Evolutionary conservation across 2,888 invertebrate species (phyloP).

Genomic region (Augiades crinisus): DNA sequence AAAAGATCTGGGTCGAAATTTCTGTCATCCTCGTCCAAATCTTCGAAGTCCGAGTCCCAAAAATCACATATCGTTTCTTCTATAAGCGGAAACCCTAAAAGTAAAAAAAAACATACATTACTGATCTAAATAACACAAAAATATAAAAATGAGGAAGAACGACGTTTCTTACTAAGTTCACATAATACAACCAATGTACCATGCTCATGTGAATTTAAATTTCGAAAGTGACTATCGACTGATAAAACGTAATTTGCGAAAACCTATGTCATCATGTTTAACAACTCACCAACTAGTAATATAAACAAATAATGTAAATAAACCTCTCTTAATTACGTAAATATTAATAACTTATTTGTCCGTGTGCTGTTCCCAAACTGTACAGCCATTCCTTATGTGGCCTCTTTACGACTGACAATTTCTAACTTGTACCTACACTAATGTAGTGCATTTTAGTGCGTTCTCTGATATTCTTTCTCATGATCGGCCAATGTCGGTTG

Average conservation of each 20-base stretch:
- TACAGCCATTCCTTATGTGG: background rate
- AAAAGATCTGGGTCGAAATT: background rate
- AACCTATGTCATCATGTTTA: constrained; percentile 1
- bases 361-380: background rate
- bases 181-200: background rate
- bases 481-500: no score
- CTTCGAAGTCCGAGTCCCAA: background rate
- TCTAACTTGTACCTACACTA: background rate
- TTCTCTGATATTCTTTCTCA: background rate
- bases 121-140: background rate
- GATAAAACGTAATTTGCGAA: background rate
- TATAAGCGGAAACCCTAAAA: background rate
- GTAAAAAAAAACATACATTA: background rate
- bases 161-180: background rate
- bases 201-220: constrained; percentile 3
- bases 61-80: background rate
- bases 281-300: no score
- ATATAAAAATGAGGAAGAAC: background rate
- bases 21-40: background rate
- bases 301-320: background rate
- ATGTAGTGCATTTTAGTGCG: background rate
- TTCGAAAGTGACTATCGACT: background rate
- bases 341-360: background rate
- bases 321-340: background rate
- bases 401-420: background rate